These are phyloP conservation scores for Gobiocypris rarus DNA, from an alignment of 2,113 vertebrate species.

Conservation along the genomic window DNA sequence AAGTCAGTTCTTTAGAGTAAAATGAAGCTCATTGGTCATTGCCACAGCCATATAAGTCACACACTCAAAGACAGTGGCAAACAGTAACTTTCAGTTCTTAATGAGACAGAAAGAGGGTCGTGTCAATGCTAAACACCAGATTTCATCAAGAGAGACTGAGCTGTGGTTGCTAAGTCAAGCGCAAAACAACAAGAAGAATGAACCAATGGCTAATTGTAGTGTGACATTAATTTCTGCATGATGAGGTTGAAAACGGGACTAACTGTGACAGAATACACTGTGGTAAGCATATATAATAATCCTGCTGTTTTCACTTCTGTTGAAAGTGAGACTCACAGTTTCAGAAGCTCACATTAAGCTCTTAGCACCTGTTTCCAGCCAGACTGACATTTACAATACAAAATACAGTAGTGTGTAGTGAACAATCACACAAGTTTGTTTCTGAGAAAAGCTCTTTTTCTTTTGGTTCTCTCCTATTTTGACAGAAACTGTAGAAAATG, in stretches of 20 bases:
- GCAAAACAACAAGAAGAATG: neutral
- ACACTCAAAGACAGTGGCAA: neutral
- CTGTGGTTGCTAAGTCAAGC: neutral
- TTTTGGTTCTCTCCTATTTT: neutral
- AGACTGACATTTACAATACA: neutral
- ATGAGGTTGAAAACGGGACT: neutral
- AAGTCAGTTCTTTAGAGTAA: no score
- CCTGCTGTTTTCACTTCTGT: conserved; percentile 48
- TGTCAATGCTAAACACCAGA: neutral
- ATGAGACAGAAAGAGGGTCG: neutral
- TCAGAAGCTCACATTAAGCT: neutral
- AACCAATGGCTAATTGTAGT: neutral
- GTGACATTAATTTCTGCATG: neutral
- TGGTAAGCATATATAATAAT: conserved; percentile 12
- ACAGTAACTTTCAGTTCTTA: neutral
- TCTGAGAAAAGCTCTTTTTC: neutral
- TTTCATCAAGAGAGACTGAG: neutral
- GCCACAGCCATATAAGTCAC: neutral
- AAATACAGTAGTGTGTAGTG: neutral
- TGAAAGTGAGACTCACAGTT: conserved; percentile 3
- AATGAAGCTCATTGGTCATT: no score
- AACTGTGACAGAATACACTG: neutral
- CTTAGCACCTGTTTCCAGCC: neutral
- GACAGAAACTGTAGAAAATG: neutral
- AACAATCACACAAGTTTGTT: neutral